phyloP scores from a whole-genome alignment of 2,797 vertebrate genomes.

The Lindbergichthys nudifrons region DNA sequence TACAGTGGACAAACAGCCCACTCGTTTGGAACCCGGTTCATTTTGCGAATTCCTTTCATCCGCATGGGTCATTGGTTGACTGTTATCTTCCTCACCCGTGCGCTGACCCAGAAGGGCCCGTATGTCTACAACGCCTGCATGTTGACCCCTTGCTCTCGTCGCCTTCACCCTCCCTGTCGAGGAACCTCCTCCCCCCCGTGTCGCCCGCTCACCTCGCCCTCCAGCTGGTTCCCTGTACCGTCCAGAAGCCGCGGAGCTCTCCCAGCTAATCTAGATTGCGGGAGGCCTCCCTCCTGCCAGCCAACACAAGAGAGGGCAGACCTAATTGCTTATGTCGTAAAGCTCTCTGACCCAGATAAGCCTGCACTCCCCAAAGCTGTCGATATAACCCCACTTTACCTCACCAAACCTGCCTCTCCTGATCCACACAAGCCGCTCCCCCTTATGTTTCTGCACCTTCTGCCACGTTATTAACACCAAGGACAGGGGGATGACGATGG shows the following conservation, averaged over 20 bases:
- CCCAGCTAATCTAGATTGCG: slow-evolving; percentile 81
- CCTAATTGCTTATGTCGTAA: slow-evolving; percentile 90
- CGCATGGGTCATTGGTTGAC: slow-evolving; percentile 65
- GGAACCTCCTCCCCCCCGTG: background rate
- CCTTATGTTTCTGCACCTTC: slow-evolving; percentile 70
- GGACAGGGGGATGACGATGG: slow-evolving; percentile 1
- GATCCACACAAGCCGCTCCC: slow-evolving; percentile 70
- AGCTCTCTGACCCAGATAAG: slow-evolving; percentile 88
- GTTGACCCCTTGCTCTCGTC: slow-evolving; percentile 50
- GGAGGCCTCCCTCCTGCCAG: slow-evolving; percentile 83
- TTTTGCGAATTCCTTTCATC: slow-evolving; percentile 47
- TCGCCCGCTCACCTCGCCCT: slow-evolving; percentile 61
- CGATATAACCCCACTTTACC: slow-evolving; percentile 87
- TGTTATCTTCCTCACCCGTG: slow-evolving; percentile 31
- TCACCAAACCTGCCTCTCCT: slow-evolving; percentile 85
- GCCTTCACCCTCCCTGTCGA: background rate
- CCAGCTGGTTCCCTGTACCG: slow-evolving; percentile 70
- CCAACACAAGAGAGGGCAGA: slow-evolving; percentile 72
- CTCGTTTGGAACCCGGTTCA: slow-evolving; percentile 37
- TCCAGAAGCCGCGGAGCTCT: slow-evolving; percentile 68
- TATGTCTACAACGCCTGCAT: slow-evolving; percentile 24
- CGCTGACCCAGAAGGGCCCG: slow-evolving; percentile 56
- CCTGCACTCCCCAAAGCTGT: slow-evolving; percentile 83
- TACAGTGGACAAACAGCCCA: slow-evolving; percentile 31
- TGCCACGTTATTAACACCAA: slow-evolving; percentile 71